Conservation (phyloP, 2,888 invertebrate genomes). For the Liopterus haemorrhoidalis region DNA sequence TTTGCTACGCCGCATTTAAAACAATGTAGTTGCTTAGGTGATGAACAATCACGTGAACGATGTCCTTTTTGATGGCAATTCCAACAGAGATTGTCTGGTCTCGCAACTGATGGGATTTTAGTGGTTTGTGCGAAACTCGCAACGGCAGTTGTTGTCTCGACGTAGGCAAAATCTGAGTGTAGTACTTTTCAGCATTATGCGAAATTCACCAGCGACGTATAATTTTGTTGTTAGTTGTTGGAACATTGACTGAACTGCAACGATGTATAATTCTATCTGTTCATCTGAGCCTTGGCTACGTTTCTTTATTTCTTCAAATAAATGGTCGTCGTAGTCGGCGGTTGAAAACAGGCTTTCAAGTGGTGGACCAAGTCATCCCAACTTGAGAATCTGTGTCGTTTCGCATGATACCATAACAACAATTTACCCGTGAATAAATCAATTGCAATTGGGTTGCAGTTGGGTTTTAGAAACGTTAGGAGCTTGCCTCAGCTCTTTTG, state of each 20-base stretch:
- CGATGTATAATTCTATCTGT: slow-evolving; percentile 1
- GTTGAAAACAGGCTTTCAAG: not conserved
- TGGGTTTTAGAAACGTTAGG: not conserved
- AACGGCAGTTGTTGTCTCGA: not conserved
- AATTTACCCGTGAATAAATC: slow-evolving; percentile 6
- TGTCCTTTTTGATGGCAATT: slow-evolving; percentile 7
- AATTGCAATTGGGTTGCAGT: too few species aligned
- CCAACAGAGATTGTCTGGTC: slow-evolving; percentile 22
- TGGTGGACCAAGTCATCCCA: slow-evolving; percentile 8
- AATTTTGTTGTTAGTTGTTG: not conserved
- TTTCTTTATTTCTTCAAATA: slow-evolving; percentile 8
- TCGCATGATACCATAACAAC: slow-evolving; percentile 8
- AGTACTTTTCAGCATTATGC: not conserved
- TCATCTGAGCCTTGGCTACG: slow-evolving; percentile 5
- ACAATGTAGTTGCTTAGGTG: slow-evolving; percentile 4
- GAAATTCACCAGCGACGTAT: not conserved
- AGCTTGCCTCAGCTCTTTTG: not conserved
- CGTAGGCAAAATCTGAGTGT: slow-evolving; percentile 2
- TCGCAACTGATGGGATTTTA: slow-evolving; percentile 8
- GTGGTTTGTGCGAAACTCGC: not conserved
- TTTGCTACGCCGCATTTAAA: slow-evolving; percentile 7
- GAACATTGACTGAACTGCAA: not conserved
- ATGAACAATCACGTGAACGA: not conserved
- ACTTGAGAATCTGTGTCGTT: not conserved
- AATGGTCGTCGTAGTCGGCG: slow-evolving; percentile 3